Base-by-base conservation (phyloP, 2,888 invertebrate genomes). In the Anorthoa munda region DNA sequence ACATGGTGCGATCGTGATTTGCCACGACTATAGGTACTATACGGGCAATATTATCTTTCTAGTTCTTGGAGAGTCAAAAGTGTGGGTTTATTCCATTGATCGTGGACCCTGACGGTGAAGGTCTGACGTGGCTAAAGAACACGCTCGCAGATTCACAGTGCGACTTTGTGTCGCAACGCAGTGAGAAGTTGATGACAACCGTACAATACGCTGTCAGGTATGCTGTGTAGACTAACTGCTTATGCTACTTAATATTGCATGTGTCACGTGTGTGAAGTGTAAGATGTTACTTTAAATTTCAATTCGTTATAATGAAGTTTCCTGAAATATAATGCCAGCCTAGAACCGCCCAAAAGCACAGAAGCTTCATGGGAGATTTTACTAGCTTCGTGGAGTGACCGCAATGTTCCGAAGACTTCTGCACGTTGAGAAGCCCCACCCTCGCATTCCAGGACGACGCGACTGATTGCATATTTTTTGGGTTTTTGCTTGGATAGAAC, bases 81-180 rank as follows among this genome's bases (percentile, higher is more conserved):
- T 96, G 97, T 56, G 97, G 97, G 46, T 96, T 97, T 85, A 97
- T 97, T 1, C 98, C 99, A 0, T 96, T 99, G 69, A 96, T 99
- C 58, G 97, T 99, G 60, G 99, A 99, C 94, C 99, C 99, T 0
- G 98, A 99, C 0, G 98, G 98, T 4, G 97, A 98, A 13, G 98
- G 99, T 0, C 97, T 98, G 0, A 96, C 97, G 51, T 99, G 99
- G 99, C 94, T 99, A 0, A 97, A 97, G 86, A 97, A 97, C 59
- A 97, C 98, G 88, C 93, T 98, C 4, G 89, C 93, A 0, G 97
- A 95, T 11, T 93, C 96, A 45, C 97, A 97, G 12, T 97, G 98
- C 65, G 99, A 99, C 90, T 96, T 98, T 21, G 97, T 98, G 0
- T 97, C 98, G 18, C 98, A 98, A 86, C 97, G 98, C 82, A 98